A percentile compares a stretch with the other conserved stretches of the same genome.
Conservation (phyloP, 2,888 invertebrate genomes). For the Automeris io region DNA sequence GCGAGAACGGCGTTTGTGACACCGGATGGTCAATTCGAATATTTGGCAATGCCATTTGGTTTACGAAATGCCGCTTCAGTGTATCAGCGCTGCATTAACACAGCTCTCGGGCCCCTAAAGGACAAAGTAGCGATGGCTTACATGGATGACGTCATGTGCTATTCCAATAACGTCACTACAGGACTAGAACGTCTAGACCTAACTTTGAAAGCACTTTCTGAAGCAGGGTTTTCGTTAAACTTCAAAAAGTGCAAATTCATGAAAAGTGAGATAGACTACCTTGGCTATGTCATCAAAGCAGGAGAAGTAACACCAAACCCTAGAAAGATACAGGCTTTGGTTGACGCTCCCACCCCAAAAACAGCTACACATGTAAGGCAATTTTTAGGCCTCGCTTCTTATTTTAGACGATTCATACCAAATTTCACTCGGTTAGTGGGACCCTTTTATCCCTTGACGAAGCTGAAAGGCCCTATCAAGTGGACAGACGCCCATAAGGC, state of each 20-base stretch:
- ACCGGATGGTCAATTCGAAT: conserved; percentile 27
- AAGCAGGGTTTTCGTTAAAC: conserved; percentile 26
- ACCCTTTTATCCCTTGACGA: conserved; percentile 24
- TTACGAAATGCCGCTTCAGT: conserved; percentile 21
- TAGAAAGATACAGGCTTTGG: conserved; percentile 23
- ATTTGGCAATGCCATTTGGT: conserved; percentile 26
- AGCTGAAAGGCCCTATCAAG: conserved; percentile 16
- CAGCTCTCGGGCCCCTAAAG: conserved; percentile 5
- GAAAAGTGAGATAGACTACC: conserved; percentile 20
- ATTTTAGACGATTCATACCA: conserved; percentile 14
- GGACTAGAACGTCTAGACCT: conserved; percentile 17
- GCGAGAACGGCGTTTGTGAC: conserved; percentile 29
- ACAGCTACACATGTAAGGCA: conserved; percentile 21
- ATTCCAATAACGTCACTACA: conserved; percentile 12
- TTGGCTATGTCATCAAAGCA: conserved; percentile 20
- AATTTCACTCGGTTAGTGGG: conserved; percentile 15
- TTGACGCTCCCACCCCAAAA: conserved; percentile 21
- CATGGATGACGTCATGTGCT: conserved; percentile 25
- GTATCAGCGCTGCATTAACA: conserved; percentile 9
- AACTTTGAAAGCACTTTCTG: conserved; percentile 17
- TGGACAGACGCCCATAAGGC: conserved; percentile 16
- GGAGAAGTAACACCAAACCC: conserved; percentile 25
- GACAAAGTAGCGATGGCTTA: conserved; percentile 20
- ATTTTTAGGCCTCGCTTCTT: conserved; percentile 14
- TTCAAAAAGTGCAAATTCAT: conserved; percentile 20